phyloP scores from a whole-genome alignment of 2,113 vertebrate genomes.

The Bothrops jararaca region DNA sequence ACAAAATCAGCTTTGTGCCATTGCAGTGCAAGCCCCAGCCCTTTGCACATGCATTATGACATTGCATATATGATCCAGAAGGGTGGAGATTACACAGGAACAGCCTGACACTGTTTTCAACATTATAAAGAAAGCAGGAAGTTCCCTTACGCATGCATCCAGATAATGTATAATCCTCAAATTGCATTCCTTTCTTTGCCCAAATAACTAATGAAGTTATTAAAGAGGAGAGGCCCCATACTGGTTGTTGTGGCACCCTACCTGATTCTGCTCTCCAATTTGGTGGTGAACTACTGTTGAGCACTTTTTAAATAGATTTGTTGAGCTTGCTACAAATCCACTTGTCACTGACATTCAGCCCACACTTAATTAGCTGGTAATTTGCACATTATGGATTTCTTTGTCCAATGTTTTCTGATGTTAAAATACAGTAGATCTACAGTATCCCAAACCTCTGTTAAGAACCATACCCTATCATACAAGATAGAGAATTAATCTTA shows the following conservation, averaged over 20 bases:
- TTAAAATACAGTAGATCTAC: background rate
- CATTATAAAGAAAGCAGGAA: background rate
- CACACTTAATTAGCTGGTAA: background rate
- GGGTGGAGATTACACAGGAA: background rate
- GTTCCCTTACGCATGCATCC: background rate
- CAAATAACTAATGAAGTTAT: background rate
- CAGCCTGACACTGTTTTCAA: background rate
- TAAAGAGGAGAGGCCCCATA: background rate
- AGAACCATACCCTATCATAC: background rate
- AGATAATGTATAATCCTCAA: background rate
- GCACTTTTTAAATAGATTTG: background rate
- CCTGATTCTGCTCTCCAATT: background rate
- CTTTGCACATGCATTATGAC: background rate
- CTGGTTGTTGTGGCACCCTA: background rate
- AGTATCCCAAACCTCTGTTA: background rate
- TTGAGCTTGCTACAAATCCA: background rate
- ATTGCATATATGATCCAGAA: background rate
- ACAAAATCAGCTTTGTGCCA: background rate
- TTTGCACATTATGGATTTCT: background rate
- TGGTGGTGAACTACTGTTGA: background rate
- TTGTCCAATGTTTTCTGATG: background rate
- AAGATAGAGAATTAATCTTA: background rate
- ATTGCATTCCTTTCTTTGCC: background rate
- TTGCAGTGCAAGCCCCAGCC: background rate
- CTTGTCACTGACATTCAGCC: background rate